These are phyloP conservation scores for Agonopterix heracliana DNA, from an alignment of 2,888 invertebrate genomes.

Conservation along the genomic window DNA sequence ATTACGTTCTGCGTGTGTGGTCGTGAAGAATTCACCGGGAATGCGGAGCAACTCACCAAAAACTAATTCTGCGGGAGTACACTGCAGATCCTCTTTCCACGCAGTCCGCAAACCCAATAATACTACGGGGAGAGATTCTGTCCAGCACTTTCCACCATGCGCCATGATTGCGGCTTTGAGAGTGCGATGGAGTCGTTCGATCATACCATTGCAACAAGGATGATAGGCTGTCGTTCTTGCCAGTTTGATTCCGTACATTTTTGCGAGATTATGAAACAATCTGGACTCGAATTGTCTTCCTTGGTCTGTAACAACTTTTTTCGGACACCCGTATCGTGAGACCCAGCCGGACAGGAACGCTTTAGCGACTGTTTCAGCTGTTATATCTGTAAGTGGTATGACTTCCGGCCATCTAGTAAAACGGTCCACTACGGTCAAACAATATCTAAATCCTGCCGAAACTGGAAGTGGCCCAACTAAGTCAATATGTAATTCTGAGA, in stretches of 20 bases:
- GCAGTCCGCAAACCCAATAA: constrained; percentile 17
- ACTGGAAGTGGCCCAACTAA: constrained; percentile 23
- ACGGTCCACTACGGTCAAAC: constrained; percentile 27
- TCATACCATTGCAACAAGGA: constrained; percentile 13
- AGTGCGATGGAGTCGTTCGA: constrained; percentile 17
- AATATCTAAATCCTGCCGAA: constrained; percentile 11
- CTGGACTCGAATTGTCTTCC: constrained; percentile 20
- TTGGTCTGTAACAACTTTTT: constrained; percentile 15
- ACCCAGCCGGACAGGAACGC: too few relatives aligned
- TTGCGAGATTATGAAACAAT: constrained; percentile 9
- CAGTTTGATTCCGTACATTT: constrained; percentile 1
- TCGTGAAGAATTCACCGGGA: background rate
- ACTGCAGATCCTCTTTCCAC: constrained; percentile 14
- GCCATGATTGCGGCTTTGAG: constrained; percentile 19
- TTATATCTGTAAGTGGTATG: too few relatives aligned
- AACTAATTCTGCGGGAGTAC: constrained; percentile 11
- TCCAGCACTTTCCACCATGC: constrained; percentile 10
- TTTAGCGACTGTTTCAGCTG: too few relatives aligned
- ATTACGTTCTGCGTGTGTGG: too few relatives aligned
- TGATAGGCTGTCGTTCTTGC: constrained; percentile 10
- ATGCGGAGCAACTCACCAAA: constrained; percentile 13
- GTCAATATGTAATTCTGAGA: constrained; percentile 40
- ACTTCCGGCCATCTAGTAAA: too few relatives aligned
- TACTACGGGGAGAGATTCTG: constrained; percentile 11
- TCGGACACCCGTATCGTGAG: constrained; percentile 18